Percentiles rank a stretch among this genome's conserved stretches.
Conservation (phyloP, 2,888 invertebrate species). For the Mellilla xanthometata region DNA sequence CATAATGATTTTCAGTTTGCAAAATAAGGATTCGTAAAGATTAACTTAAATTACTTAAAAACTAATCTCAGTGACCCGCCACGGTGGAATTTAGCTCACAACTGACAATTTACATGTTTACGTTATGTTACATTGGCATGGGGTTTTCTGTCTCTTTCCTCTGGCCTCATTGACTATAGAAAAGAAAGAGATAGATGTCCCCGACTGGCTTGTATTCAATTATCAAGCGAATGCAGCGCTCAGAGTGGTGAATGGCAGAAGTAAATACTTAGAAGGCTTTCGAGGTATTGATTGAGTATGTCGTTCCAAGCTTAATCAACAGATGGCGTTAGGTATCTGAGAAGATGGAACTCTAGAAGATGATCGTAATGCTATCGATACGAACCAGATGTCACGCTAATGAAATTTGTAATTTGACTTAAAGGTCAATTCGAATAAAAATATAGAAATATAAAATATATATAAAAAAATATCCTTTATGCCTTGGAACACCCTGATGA, state of each 20-base stretch:
- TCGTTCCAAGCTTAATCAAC: slow-evolving; percentile 10
- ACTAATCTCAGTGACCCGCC: slow-evolving; percentile 39
- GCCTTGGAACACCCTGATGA: no score
- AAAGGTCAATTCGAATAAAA: no score
- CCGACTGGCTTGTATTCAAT: slow-evolving; percentile 38
- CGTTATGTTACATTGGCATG: slow-evolving; percentile 58
- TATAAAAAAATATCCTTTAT: no score
- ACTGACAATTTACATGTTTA: slow-evolving; percentile 68
- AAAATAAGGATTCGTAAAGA: slow-evolving; percentile 11
- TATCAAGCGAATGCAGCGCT: slow-evolving; percentile 26
- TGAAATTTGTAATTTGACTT: no score
- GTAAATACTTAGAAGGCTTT: slow-evolving; percentile 27
- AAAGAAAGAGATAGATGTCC: slow-evolving; percentile 35
- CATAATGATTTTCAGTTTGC: not conserved
- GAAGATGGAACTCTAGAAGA: no score
- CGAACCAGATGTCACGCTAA: no score
- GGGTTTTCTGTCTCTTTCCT: slow-evolving; percentile 42
- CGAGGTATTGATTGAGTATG: slow-evolving; percentile 30
- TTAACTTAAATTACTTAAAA: slow-evolving; percentile 13
- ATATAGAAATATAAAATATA: no score
- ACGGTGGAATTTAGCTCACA: slow-evolving; percentile 56
- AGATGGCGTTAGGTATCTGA: slow-evolving; percentile 48
- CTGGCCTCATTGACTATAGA: not conserved
- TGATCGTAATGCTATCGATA: no score
- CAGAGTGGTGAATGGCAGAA: slow-evolving; percentile 23